A percentile compares a stretch with the other conserved stretches of the same genome.
Evolutionary conservation across 2,113 vertebrate species (phyloP).

Genomic region (Pimephales promelas): DNA sequence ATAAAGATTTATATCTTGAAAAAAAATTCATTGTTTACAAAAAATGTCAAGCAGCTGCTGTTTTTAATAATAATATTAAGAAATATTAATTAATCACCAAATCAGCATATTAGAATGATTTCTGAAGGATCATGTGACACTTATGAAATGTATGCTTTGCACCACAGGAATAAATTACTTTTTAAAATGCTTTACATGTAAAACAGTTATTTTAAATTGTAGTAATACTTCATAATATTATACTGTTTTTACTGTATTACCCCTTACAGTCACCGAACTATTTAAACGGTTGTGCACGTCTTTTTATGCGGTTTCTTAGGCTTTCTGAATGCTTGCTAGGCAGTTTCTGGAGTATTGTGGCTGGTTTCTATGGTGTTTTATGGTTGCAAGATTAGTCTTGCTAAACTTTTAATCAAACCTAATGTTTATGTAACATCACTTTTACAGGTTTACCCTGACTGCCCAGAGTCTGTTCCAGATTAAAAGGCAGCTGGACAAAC

Average conservation of each 20-base stretch:
- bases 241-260: not conserved
- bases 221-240: not conserved
- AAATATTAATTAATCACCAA: not conserved
- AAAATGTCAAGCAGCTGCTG: not conserved
- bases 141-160: too few relatives aligned
- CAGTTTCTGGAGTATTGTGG: not conserved
- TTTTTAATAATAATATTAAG: not conserved
- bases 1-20: too few relatives aligned
- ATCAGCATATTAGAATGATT: not conserved
- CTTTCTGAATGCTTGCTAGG: not conserved
- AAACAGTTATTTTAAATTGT: not conserved
- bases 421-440: not conserved
- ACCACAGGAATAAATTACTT: too few relatives aligned
- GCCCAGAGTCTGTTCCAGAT: slow-evolving; percentile 97
- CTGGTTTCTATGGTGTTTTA: not conserved
- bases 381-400: not conserved
- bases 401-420: not conserved
- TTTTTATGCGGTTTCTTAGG: too few relatives aligned
- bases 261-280: not conserved
- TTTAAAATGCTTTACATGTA: too few relatives aligned
- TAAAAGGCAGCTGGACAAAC: slow-evolving; percentile 90
- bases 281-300: not conserved
- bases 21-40: not conserved
- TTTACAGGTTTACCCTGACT: slow-evolving; percentile 85
- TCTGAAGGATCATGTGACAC: not conserved